Evolutionary conservation across 2,888 invertebrate genomes (phyloP), one percentile per base, ranked within the genome.

Genomic region (Stenotaenia linearis): DNA sequence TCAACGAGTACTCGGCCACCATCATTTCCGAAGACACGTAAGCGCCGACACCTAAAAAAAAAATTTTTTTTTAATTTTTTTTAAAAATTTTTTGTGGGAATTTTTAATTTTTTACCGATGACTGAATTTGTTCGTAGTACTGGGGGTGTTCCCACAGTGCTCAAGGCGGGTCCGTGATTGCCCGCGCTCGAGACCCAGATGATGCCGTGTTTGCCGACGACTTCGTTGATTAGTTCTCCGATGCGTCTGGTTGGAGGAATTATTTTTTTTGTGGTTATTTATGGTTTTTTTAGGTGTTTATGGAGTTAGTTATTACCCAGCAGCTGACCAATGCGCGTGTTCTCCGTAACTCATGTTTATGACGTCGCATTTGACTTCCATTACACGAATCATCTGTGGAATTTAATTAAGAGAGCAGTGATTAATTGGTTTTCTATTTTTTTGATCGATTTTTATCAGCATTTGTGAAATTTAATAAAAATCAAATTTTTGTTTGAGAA

Each of bases 311-410:
- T 18, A 32, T 79, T 88, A 95, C 94, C 98, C 97, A 7, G 92
- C 88, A 86, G 95, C 93, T 1, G 94, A 91, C 93, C 96, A 96
- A 86, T 96, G 93, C 0, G 95, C 91, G 84, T 94, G 95, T 87
- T 98, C 98, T 0, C 98, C 98, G 84, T 98, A 99, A 85, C 97
- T 98, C 95, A 97, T 98, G 86, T 99, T 99, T 83, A 98, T 94
- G 0, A 98, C 92, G 85, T 98, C 94, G 78, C 88, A 87, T 80
- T 86, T 86, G 77, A 85, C 83, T 78, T 89, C 87, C 77, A 88
- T 87, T 28, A 87, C 87, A 81, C 86, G 85, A 75, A 88, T 86
- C 84, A 88, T 87, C 88, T n/a, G n/a, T n/a, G n/a, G n/a, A n/a
- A n/a, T n/a, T n/a, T n/a, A n/a, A n/a, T n/a, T n/a, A n/a, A n/a